A percentile compares a stretch with the other conserved stretches of the same genome.
Evolutionary conservation across 1,140 invertebrate genomes (phyloP).

Genomic region (Anthonomus grandis): DNA sequence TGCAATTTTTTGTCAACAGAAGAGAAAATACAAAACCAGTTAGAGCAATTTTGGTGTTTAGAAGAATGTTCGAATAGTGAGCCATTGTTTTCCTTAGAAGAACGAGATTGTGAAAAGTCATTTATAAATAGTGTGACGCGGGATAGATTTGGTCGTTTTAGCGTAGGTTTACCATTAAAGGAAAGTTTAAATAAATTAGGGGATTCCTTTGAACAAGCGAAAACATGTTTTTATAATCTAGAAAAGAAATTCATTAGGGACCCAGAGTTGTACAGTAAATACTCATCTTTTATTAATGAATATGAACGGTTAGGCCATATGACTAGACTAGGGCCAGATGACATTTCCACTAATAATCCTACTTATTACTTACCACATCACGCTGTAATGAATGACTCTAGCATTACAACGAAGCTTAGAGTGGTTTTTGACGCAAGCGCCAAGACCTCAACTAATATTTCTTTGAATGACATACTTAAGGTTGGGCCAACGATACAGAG

Average conservation of each 20-base stretch:
- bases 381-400: slow-evolving; percentile 32
- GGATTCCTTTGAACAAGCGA: slow-evolving; percentile 4
- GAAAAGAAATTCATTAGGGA: background rate
- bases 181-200: background rate
- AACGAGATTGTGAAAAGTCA: too few species aligned
- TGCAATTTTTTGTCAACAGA: too few species aligned
- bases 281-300: slow-evolving; percentile 1
- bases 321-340: background rate
- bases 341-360: too few species aligned
- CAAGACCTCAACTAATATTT: slow-evolving; percentile 29
- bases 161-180: slow-evolving; percentile 5
- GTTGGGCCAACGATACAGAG: slow-evolving; percentile 40
- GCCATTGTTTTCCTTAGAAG: too few species aligned
- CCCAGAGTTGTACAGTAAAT: slow-evolving; percentile 1
- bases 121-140: too few species aligned
- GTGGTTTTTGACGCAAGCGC: slow-evolving; percentile 46
- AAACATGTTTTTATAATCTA: background rate
- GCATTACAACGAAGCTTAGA: slow-evolving; percentile 38
- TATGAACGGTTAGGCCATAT: slow-evolving; percentile 16
- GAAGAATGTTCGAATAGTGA: too few species aligned
- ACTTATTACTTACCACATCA: slow-evolving; percentile 39
- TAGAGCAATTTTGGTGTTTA: too few species aligned
- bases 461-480: slow-evolving; percentile 44
- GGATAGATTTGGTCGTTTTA: slow-evolving; percentile 9
- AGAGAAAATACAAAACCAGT: too few species aligned